These are phyloP conservation scores for Ypsolopha scabrella DNA, from an alignment of 2,888 invertebrate species.

Conservation along the genomic window DNA sequence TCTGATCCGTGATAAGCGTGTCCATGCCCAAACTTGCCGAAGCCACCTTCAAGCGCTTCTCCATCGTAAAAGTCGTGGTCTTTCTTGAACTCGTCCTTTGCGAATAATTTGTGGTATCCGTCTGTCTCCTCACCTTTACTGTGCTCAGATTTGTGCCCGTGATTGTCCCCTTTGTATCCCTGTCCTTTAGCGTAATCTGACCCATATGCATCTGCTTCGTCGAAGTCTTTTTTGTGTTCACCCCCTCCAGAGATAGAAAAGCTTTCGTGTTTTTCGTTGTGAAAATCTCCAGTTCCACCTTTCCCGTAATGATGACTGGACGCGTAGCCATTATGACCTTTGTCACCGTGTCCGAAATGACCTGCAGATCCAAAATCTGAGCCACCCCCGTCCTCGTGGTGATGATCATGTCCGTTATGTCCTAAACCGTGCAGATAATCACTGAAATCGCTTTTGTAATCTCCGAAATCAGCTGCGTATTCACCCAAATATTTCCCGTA, in stretches of 20 bases:
- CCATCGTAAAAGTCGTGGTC: conserved; percentile 78
- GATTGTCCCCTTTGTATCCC: conserved; percentile 63
- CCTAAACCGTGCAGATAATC: conserved; percentile 43
- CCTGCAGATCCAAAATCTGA: conserved; percentile 48
- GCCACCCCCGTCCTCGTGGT: conserved; percentile 32
- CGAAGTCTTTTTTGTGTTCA: conserved; percentile 61
- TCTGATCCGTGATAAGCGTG: conserved; percentile 61
- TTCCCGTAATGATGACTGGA: conserved; percentile 61
- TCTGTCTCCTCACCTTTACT: conserved; percentile 73
- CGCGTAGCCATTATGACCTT: conserved; percentile 63
- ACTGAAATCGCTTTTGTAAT: conserved; percentile 35
- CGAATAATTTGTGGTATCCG: conserved; percentile 76
- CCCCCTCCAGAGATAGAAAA: conserved; percentile 62
- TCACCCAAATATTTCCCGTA: conserved; percentile 39
- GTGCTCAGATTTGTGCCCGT: conserved; percentile 61
- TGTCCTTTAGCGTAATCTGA: conserved; percentile 62
- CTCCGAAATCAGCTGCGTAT: conserved; percentile 35
- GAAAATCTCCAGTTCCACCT: conserved; percentile 66
- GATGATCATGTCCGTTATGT: conserved; percentile 28
- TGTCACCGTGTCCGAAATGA: conserved; percentile 59
- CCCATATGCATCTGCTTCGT: conserved; percentile 59
- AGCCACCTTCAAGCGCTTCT: conserved; percentile 69
- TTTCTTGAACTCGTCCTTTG: conserved; percentile 79
- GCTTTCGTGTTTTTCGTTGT: conserved; percentile 63
- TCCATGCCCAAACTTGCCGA: conserved; percentile 67